Evolutionary conservation across 1,140 invertebrate species (phyloP).

Genomic region (Platyscapa corneri): DNA sequence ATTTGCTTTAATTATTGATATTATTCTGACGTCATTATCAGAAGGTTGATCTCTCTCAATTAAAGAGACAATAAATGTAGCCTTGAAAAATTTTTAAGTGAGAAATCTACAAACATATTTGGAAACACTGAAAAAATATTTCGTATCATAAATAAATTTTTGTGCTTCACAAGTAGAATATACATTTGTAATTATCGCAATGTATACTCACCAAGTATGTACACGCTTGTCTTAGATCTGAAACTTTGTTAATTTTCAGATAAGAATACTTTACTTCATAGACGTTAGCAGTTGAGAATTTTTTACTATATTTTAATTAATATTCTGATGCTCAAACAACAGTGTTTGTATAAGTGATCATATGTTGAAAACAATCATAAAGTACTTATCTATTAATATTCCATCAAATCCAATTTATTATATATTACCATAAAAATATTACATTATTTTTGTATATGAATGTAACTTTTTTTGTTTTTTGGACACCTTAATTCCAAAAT

Average conservation of each 20-base stretch:
- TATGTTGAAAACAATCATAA: background rate
- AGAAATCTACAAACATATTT: background rate
- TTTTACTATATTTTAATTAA: background rate
- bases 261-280: background rate
- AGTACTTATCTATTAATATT: background rate
- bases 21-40: background rate
- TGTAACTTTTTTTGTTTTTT: background rate
- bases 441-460: no score
- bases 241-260: conserved; percentile 33
- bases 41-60: background rate
- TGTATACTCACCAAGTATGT: conserved; percentile 9
- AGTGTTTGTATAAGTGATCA: background rate
- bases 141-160: background rate
- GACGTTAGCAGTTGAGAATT: background rate
- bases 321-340: background rate
- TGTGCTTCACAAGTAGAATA: background rate
- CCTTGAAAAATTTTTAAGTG: background rate
- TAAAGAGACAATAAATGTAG: background rate
- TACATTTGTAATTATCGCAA: background rate
- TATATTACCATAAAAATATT: background rate
- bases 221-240: conserved; percentile 18
- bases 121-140: background rate
- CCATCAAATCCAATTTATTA: background rate
- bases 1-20: background rate
- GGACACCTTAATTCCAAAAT: background rate